Evolutionary conservation across 2,888 invertebrate genomes (phyloP).

Genomic region (Eilema depressum): DNA sequence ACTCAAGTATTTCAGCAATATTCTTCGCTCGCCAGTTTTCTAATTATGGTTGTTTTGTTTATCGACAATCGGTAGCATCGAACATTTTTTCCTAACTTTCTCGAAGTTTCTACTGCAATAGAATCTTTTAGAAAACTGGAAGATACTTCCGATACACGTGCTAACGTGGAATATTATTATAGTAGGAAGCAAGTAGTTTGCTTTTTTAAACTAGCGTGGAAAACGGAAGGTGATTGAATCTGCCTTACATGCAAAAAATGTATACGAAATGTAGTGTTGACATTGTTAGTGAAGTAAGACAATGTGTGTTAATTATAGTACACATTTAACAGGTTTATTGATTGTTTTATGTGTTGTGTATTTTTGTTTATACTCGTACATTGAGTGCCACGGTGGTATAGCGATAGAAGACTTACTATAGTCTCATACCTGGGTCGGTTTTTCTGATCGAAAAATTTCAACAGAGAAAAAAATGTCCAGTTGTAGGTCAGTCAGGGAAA

Average conservation of each 20-base stretch:
- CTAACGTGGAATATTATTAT: constrained; percentile 62
- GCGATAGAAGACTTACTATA: neutral
- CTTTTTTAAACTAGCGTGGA: constrained; percentile 57
- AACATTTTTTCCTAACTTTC: constrained; percentile 50
- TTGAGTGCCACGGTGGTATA: neutral
- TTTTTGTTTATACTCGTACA: neutral
- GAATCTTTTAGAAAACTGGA: constrained; percentile 61
- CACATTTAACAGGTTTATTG: neutral
- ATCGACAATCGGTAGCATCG: constrained; percentile 31
- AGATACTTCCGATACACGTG: constrained; percentile 65
- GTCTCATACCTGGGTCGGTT: neutral
- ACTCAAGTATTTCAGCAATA: neutral
- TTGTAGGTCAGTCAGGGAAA: neutral
- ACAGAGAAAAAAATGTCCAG: neutral
- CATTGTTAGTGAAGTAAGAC: neutral
- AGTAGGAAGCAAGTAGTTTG: constrained; percentile 60
- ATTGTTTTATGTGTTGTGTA: neutral
- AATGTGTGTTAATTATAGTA: neutral
- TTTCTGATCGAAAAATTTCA: neutral
- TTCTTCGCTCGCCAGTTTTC: neutral
- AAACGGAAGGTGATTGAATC: constrained; percentile 62
- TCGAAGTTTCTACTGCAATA: constrained; percentile 54
- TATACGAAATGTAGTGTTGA: constrained; percentile 15
- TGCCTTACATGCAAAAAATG: constrained; percentile 34
- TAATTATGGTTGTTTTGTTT: neutral